These are phyloP conservation scores for Phainopepla nitens DNA, from an alignment of 2,113 vertebrate species.

Conservation along the genomic window DNA sequence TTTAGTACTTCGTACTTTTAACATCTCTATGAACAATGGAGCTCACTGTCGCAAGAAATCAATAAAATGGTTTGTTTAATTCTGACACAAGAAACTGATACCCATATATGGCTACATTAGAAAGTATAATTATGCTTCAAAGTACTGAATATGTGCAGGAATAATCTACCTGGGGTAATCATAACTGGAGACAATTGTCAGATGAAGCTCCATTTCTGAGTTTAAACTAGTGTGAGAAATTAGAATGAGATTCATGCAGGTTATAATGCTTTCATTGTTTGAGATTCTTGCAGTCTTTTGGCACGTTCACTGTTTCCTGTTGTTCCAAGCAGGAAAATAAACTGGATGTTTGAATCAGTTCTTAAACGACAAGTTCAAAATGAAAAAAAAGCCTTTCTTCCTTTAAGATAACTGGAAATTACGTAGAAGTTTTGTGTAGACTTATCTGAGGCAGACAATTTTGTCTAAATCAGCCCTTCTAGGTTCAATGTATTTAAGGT, in stretches of 20 bases:
- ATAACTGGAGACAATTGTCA: not conserved
- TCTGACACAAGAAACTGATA: not conserved
- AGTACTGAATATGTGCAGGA: not conserved
- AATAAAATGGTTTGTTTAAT: not conserved
- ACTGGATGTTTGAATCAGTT: not conserved
- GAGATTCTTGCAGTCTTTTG: not conserved
- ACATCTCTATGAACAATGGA: not conserved
- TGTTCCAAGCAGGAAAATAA: not conserved
- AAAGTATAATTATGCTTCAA: not conserved
- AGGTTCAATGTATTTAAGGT: not conserved
- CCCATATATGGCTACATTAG: too few relatives aligned
- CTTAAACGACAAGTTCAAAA: not conserved
- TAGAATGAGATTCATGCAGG: not conserved
- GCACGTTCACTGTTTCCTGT: not conserved
- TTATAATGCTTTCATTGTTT: not conserved
- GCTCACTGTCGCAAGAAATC: not conserved
- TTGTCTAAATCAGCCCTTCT: not conserved
- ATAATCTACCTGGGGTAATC: not conserved
- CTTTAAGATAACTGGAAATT: not conserved
- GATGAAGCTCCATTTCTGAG: not conserved
- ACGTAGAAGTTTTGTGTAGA: not conserved
- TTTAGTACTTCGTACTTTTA: not conserved
- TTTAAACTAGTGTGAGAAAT: not conserved
- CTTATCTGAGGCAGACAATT: not conserved
- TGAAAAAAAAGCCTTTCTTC: not conserved